Conservation (phyloP, 2,888 invertebrate species). For the Odontomyia ornata region DNA sequence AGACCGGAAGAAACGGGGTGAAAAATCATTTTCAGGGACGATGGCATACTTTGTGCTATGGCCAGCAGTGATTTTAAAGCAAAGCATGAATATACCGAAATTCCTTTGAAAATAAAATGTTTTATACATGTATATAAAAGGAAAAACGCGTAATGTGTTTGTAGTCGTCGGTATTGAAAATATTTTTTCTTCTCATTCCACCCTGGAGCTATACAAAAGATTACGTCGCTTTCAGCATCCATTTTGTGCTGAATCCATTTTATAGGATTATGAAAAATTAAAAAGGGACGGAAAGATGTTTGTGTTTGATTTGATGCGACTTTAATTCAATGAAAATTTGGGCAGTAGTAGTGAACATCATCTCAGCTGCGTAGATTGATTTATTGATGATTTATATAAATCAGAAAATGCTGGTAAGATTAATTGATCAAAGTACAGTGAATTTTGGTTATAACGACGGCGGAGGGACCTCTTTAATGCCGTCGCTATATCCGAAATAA, state of each 20-base stretch:
- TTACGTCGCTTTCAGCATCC: not conserved
- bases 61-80: constrained; percentile 23
- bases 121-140: not conserved
- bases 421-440: too few relatives aligned
- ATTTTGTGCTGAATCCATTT: not conserved
- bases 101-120: not conserved
- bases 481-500: too few relatives aligned
- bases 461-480: too few relatives aligned
- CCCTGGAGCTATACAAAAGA: not conserved
- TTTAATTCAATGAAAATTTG: too few relatives aligned
- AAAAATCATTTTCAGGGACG: constrained; percentile 17
- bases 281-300: not conserved
- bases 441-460: too few relatives aligned
- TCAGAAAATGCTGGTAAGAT: too few relatives aligned
- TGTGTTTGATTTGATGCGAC: not conserved
- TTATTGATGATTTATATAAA: too few relatives aligned
- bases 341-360: too few relatives aligned
- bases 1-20: constrained; percentile 10
- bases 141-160: not conserved
- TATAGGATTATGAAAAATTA: not conserved
- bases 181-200: not conserved
- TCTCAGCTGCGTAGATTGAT: too few relatives aligned
- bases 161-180: constrained; percentile 18
- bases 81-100: not conserved
- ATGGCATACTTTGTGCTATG: not conserved